These are phyloP conservation scores for Butorides virescens DNA, from an alignment of 2,113 vertebrate species.

Conservation along the genomic window DNA sequence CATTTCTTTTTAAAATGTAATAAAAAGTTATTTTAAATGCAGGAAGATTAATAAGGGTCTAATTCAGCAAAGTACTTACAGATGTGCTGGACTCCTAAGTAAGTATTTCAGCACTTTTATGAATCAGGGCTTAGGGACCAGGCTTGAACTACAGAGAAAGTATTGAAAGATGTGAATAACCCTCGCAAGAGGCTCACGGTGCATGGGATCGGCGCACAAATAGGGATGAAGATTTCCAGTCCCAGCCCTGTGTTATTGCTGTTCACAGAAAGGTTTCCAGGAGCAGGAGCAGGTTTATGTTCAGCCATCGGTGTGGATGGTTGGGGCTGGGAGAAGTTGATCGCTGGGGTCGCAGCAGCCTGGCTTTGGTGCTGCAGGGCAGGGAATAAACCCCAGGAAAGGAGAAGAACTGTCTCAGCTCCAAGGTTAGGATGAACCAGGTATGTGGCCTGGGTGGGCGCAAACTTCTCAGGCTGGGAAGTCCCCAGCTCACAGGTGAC, in stretches of 20 bases:
- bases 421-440: neutral
- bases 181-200: neutral
- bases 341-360: fast-evolving
- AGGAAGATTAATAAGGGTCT: constrained; percentile 48
- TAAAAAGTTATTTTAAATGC: constrained; percentile 48
- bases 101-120: neutral
- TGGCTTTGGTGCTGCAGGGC: neutral
- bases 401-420: neutral
- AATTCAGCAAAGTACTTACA: constrained; percentile 49
- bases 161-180: neutral
- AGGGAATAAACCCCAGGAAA: neutral
- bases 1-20: constrained; percentile 47
- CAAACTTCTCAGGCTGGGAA: neutral
- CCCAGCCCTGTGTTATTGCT: neutral
- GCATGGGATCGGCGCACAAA: fast-evolving
- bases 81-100: neutral
- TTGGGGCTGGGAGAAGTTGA: neutral
- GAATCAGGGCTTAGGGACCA: neutral
- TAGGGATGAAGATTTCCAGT: neutral
- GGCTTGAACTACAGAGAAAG: neutral
- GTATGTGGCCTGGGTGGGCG: neutral
- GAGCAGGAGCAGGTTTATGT: neutral
- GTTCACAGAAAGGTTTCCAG: neutral
- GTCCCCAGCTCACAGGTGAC: neutral
- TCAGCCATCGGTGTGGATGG: neutral